A percentile compares a stretch with the other conserved stretches of the same genome.
Evolutionary conservation across 2,797 vertebrate genomes (phyloP).

Genomic region (Odontamblyopus lacepedii): DNA sequence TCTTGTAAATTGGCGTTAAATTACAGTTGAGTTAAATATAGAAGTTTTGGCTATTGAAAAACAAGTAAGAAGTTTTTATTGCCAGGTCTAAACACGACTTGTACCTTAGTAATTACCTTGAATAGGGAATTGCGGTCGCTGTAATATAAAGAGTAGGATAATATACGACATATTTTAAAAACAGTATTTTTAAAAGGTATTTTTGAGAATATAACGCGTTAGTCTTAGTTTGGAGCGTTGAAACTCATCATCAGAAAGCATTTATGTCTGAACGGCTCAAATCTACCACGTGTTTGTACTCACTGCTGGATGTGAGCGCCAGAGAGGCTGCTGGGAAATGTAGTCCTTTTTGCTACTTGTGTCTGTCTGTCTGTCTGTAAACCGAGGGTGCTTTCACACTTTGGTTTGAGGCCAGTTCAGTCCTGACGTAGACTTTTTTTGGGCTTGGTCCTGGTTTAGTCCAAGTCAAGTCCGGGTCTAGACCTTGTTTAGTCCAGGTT

Average conservation of each 20-base stretch:
- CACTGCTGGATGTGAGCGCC: slow-evolving; percentile 4
- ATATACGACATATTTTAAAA: background rate
- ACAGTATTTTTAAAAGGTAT: slow-evolving; percentile 1
- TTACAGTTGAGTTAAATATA: too few species aligned
- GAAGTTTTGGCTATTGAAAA: background rate
- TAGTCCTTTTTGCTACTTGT: slow-evolving; percentile 35
- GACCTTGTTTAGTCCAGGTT: background rate
- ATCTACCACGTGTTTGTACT: background rate
- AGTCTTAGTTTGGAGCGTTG: background rate
- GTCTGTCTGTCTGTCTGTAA: slow-evolving; percentile 11
- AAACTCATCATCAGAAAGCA: background rate
- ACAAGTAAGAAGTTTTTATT: background rate
- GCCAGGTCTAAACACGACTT: background rate
- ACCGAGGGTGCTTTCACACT: background rate
- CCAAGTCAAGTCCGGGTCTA: too few species aligned
- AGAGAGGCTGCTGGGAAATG: slow-evolving; percentile 56
- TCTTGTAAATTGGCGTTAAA: background rate
- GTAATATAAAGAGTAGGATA: background rate
- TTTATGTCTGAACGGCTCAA: background rate
- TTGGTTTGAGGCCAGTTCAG: background rate
- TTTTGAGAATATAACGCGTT: slow-evolving; percentile 2
- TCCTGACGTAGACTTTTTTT: background rate
- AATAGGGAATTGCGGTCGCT: background rate
- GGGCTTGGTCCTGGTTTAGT: too few species aligned
- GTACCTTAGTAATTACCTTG: background rate